Evolutionary conservation across 2,113 vertebrate species (phyloP).

Genomic region (Speoplatyrhinus poulsoni): DNA sequence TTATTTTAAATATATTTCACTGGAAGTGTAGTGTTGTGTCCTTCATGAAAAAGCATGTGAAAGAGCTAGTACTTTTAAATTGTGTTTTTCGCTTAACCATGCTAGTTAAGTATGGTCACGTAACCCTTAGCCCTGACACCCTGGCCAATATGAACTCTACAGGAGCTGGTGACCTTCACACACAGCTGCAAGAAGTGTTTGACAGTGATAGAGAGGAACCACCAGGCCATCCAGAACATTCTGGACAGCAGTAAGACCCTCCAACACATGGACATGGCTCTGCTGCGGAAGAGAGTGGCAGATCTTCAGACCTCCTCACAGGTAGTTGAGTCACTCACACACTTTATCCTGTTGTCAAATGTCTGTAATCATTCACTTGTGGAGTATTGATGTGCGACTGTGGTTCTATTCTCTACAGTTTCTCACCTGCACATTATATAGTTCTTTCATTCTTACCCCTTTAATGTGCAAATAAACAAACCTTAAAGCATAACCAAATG

Average conservation of each 20-base stretch:
- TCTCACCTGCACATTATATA: background rate
- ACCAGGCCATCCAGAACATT: constrained; percentile 84
- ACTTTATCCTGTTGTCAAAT: no score
- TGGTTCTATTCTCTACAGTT: background rate
- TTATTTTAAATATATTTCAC: no score
- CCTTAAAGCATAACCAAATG: no score
- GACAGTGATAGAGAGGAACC: constrained; percentile 85
- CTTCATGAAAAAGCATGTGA: background rate
- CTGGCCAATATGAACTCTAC: constrained; percentile 11
- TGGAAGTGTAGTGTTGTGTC: background rate
- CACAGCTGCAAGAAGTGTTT: constrained; percentile 93
- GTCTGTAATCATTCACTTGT: no score
- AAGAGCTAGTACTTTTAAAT: background rate
- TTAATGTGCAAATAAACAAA: no score
- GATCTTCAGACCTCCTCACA: constrained; percentile 88
- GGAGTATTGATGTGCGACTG: background rate
- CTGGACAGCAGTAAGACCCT: constrained; percentile 80
- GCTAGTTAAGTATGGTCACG: background rate
- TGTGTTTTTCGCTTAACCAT: background rate
- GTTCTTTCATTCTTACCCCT: no score
- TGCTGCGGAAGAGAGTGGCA: constrained; percentile 85
- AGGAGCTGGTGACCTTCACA: constrained; percentile 90
- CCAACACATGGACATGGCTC: constrained; percentile 83
- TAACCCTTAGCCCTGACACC: background rate
- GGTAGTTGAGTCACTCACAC: constrained; percentile 58